phyloP scores from a whole-genome alignment of 1,140 invertebrate species.

The Lordiphosa collinella region DNA sequence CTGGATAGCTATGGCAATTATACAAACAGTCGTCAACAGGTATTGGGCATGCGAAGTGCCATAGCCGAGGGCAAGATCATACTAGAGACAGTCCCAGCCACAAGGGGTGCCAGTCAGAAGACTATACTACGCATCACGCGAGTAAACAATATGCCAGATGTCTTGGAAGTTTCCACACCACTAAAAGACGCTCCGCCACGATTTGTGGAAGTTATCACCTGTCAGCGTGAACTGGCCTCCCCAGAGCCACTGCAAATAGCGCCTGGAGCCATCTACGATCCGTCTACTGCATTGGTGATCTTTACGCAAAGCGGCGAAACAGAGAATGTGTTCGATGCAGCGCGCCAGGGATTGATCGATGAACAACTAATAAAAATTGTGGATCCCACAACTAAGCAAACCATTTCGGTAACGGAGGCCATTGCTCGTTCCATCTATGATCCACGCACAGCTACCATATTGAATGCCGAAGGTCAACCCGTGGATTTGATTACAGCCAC shows the following conservation, averaged over 20 bases:
- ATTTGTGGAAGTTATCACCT: constrained; percentile 65
- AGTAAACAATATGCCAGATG: constrained; percentile 82
- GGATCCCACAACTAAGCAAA: constrained; percentile 86
- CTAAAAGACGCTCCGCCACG: constrained; percentile 76
- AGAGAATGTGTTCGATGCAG: constrained; percentile 85
- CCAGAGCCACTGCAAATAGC: constrained; percentile 85
- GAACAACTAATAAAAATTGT: constrained; percentile 86
- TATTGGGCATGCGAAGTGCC: constrained; percentile 88
- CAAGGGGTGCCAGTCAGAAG: constrained; percentile 75
- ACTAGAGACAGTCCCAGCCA: constrained; percentile 80
- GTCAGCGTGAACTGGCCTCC: constrained; percentile 81
- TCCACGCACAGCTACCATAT: constrained; percentile 86
- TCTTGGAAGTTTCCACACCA: constrained; percentile 83
- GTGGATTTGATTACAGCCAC: constrained; percentile 87
- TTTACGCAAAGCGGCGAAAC: constrained; percentile 86
- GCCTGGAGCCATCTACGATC: constrained; percentile 87
- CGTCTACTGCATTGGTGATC: constrained; percentile 86
- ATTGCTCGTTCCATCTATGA: constrained; percentile 88
- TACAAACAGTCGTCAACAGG: constrained; percentile 81
- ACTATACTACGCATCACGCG: constrained; percentile 67
- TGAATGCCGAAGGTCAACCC: constrained; percentile 83
- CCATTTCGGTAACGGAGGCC: constrained; percentile 88
- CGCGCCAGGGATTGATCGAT: constrained; percentile 85
- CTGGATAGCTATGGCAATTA: constrained; percentile 90
- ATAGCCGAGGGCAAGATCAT: constrained; percentile 86